phyloP scores from a whole-genome alignment of 2,888 invertebrate species.

The Andricus quercusramuli region DNA sequence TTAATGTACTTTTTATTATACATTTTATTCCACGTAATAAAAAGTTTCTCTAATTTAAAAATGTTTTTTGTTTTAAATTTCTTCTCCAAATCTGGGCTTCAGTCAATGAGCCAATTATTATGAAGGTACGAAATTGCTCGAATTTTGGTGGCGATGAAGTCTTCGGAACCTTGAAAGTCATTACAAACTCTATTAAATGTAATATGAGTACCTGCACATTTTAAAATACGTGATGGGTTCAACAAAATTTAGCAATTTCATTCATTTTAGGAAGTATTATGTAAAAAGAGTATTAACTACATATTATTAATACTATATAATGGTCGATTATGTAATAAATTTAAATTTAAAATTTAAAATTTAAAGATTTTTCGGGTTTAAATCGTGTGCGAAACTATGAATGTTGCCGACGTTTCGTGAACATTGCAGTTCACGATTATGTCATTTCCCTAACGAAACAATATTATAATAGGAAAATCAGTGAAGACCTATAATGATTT shows the following conservation, averaged over 20 bases:
- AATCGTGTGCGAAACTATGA: too few relatives aligned
- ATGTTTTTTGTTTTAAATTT: too few relatives aligned
- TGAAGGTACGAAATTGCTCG: not conserved
- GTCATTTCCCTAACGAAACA: not conserved
- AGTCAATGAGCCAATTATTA: not conserved
- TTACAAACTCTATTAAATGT: not conserved
- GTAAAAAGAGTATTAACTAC: too few relatives aligned
- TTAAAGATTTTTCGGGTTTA: too few relatives aligned
- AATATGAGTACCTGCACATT: not conserved
- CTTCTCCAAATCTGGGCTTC: not conserved
- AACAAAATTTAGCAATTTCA: not conserved
- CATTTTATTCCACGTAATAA: not conserved
- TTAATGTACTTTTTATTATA: not conserved
- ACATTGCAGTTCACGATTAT: too few relatives aligned
- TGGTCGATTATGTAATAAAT: too few relatives aligned
- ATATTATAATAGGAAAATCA: too few relatives aligned
- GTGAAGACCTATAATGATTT: too few relatives aligned
- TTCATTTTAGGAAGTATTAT: not conserved
- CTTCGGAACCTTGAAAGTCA: not conserved
- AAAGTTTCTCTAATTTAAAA: not conserved
- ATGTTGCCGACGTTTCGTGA: too few relatives aligned
- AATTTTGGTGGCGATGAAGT: slow-evolving; percentile 1
- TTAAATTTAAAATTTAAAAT: too few relatives aligned
- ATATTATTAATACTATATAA: too few relatives aligned
- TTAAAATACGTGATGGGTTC: not conserved